Conservation (phyloP, 1,140 invertebrate genomes). For the Drosophila lacertosa region DNA sequence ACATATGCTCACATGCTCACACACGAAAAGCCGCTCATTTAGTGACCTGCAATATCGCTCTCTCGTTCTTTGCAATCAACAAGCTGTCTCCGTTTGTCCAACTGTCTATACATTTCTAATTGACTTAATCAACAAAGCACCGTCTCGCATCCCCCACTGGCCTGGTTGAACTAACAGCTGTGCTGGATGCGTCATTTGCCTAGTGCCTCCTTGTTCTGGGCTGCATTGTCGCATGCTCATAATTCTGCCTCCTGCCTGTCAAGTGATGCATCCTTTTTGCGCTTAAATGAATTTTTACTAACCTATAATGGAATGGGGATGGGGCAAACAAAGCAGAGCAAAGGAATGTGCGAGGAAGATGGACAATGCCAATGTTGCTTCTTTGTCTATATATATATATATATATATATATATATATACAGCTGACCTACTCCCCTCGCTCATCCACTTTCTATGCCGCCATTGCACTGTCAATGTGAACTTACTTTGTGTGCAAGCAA, state of each 20-base stretch:
- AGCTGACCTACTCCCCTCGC: conserved; percentile 2
- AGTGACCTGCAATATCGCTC: conserved; percentile 3
- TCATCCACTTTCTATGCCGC: not conserved
- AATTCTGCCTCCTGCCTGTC: conserved; percentile 28
- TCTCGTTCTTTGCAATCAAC: conserved; percentile 3
- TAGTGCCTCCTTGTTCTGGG: not conserved
- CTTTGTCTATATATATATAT: not conserved
- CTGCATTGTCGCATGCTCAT: conserved; percentile 29
- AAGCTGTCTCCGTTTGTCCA: conserved; percentile 41
- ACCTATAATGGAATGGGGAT: conserved; percentile 18
- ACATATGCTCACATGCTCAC: not conserved
- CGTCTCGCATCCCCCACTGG: too few species aligned
- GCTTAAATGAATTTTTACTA: conserved; percentile 46
- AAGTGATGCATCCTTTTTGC: conserved; percentile 44
- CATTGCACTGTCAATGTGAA: conserved; percentile 6
- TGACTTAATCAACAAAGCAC: conserved; percentile 41
- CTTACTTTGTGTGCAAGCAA: conserved; percentile 27
- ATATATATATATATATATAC: not conserved
- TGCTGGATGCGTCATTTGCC: conserved; percentile 9
- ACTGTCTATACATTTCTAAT: conserved; percentile 44
- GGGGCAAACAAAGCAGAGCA: not conserved
- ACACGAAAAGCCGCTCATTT: not conserved
- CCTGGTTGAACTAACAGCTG: too few species aligned
- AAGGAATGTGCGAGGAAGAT: not conserved
- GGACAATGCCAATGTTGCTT: conserved; percentile 9